phyloP scores from a whole-genome alignment of 2,113 vertebrate species.

The Macrotus californicus region DNA sequence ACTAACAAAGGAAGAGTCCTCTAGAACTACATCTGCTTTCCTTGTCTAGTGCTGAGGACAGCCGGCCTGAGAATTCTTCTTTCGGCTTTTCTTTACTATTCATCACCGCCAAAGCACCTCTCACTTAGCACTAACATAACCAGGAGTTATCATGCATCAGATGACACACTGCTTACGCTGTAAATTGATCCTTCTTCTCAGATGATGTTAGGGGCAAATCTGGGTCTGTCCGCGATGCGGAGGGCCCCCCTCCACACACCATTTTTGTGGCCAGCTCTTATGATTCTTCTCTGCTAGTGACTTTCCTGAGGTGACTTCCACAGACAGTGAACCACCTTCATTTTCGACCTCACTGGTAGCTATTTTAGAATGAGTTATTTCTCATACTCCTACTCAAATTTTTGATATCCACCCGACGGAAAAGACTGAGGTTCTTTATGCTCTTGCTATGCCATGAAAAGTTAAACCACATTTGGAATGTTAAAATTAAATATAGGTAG shows the following conservation, averaged over 20 bases:
- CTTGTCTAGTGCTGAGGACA: neutral
- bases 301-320: neutral
- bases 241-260: neutral
- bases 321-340: neutral
- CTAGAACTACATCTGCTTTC: neutral
- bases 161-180: neutral
- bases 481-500: neutral
- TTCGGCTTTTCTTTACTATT: neutral
- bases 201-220: neutral
- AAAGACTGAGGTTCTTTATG: neutral
- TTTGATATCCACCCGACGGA: neutral
- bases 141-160: neutral
- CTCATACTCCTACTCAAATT: neutral
- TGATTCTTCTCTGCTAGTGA: neutral
- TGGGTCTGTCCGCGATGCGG: neutral
- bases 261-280: neutral
- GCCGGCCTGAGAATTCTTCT: neutral
- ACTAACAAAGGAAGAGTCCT: neutral
- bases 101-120: neutral
- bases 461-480: neutral
- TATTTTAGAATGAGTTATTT: constrained; percentile 20
- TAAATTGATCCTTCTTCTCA: neutral
- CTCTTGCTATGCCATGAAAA: neutral
- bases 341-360: neutral
- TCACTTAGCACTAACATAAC: neutral